phyloP scores from a whole-genome alignment of 1,140 invertebrate genomes.

The Amyelois transitella region DNA sequence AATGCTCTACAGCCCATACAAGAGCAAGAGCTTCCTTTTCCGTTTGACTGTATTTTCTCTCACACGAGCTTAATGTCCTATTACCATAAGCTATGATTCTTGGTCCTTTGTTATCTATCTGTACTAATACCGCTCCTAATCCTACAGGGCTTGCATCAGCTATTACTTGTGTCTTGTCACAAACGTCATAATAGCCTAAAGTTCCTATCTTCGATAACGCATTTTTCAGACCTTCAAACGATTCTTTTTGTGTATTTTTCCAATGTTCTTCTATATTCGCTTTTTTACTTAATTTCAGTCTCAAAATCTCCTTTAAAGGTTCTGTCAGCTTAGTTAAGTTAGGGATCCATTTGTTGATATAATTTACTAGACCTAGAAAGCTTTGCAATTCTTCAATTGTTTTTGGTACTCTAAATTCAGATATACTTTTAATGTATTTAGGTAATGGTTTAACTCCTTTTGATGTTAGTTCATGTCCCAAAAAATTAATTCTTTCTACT shows the following conservation, averaged over 20 bases:
- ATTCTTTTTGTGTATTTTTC: not conserved
- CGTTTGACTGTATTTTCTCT: constrained; percentile 34
- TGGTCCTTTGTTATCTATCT: constrained; percentile 16
- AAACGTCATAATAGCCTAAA: constrained; percentile 27
- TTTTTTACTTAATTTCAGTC: too few species aligned
- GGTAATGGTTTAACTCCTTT: too few species aligned
- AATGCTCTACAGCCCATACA: too few species aligned
- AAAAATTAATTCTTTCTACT: too few species aligned
- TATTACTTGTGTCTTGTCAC: too few species aligned
- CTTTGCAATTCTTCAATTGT: too few species aligned
- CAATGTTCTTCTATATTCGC: constrained; percentile 29
- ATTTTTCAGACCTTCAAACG: not conserved
- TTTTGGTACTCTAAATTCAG: too few species aligned
- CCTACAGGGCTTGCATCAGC: constrained; percentile 65
- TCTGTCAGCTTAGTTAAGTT: too few species aligned
- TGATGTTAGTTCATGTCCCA: too few species aligned
- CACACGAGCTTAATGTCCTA: constrained; percentile 20
- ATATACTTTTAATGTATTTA: too few species aligned
- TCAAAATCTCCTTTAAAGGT: too few species aligned
- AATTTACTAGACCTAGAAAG: constrained; percentile 28
- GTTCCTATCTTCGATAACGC: not conserved
- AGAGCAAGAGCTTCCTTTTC: constrained; percentile 35
- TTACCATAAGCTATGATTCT: constrained; percentile 31
- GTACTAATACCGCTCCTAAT: constrained; percentile 45
- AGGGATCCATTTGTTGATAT: constrained; percentile 26